Conservation (phyloP, 2,888 invertebrate species). For the Pyrochroa serraticornis region DNA sequence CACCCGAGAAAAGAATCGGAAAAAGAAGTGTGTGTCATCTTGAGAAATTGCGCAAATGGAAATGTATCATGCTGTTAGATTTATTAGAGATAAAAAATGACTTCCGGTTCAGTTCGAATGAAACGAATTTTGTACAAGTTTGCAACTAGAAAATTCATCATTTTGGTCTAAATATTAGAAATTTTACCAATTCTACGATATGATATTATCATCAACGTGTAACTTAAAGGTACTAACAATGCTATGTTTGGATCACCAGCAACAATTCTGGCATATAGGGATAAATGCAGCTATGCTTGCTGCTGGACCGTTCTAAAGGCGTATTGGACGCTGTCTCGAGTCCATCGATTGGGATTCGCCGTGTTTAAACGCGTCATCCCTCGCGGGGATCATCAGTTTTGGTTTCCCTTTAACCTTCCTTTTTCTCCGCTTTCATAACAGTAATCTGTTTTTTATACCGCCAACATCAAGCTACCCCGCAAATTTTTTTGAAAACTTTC, state of each 20-base stretch:
- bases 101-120: not conserved
- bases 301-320: slow-evolving; percentile 19
- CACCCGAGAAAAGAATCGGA: slow-evolving; percentile 14
- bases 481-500: slow-evolving; percentile 32
- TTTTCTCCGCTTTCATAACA: slow-evolving; percentile 44
- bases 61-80: slow-evolving; percentile 24
- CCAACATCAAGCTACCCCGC: slow-evolving; percentile 40
- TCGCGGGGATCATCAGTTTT: slow-evolving; percentile 45
- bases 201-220: not conserved
- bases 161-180: slow-evolving; percentile 1
- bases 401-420: slow-evolving; percentile 43
- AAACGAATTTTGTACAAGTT: no score
- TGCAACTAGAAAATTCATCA: not conserved
- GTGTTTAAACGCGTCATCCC: slow-evolving; percentile 44
- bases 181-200: no score
- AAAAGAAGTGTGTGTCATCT: slow-evolving; percentile 20
- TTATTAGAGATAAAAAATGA: slow-evolving; percentile 28
- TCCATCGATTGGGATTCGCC: slow-evolving; percentile 42
- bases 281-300: slow-evolving; percentile 27
- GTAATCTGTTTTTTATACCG: slow-evolving; percentile 46
- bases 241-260: slow-evolving; percentile 7
- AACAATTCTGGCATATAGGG: no score
- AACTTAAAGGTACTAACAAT: not conserved
- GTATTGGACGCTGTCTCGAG: slow-evolving; percentile 31
- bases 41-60: slow-evolving; percentile 30